These are phyloP conservation scores for Alloscopus bannaensis DNA, from an alignment of 2,888 invertebrate genomes.

Conservation along the genomic window DNA sequence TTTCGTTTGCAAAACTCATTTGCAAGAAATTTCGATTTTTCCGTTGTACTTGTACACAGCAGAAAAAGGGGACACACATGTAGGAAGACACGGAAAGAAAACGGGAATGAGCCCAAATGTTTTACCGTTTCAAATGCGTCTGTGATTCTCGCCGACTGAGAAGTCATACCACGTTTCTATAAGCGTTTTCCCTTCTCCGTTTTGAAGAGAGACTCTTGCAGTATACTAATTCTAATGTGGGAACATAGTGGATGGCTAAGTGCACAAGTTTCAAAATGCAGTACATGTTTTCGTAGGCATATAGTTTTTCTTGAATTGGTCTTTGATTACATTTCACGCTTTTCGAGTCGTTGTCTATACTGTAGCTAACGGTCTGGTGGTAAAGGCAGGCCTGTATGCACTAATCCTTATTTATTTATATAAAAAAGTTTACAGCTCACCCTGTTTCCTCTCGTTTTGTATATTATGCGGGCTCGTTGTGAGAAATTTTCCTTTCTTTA, in stretches of 20 bases:
- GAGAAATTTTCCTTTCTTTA: background rate
- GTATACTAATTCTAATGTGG: background rate
- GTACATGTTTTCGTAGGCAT: too few relatives aligned
- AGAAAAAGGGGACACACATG: too few relatives aligned
- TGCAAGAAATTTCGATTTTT: conserved; percentile 50
- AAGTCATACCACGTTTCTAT: background rate
- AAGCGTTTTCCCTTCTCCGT: background rate
- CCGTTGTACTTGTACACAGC: conserved; percentile 15
- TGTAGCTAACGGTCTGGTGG: background rate
- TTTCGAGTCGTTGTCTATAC: background rate
- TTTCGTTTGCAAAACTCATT: conserved; percentile 48
- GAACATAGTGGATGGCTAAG: background rate
- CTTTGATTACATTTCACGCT: conserved; percentile 30
- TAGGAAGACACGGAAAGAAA: background rate
- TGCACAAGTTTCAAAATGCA: background rate
- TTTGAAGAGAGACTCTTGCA: background rate
- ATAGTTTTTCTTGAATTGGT: conserved; percentile 27
- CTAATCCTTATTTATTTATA: conserved; percentile 42
- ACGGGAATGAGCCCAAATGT: conserved; percentile 29
- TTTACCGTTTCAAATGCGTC: too few relatives aligned
- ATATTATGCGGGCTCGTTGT: conserved; percentile 1
- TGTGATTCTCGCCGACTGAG: conserved; percentile 19
- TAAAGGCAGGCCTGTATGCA: background rate
- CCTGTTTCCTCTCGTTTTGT: conserved; percentile 23
- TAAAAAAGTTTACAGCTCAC: conserved; percentile 18